These are phyloP conservation scores for Catharus bicknelli DNA, from an alignment of 2,113 vertebrate species.

Conservation along the genomic window DNA sequence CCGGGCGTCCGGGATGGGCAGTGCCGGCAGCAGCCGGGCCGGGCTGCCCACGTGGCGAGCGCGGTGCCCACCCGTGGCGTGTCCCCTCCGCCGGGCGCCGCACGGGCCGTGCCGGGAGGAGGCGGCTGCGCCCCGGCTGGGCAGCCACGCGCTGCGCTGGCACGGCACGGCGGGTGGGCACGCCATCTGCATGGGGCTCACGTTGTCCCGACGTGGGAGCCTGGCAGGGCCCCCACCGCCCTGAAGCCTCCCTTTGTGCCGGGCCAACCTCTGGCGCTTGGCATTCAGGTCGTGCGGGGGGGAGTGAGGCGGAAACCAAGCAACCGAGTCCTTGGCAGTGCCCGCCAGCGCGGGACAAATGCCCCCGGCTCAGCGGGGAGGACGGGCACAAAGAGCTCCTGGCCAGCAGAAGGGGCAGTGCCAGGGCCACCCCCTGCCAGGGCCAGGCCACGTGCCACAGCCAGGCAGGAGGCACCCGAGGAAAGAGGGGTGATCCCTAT, in stretches of 20 bases:
- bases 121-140: background rate
- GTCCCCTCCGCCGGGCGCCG: background rate
- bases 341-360: background rate
- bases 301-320: conserved; percentile 51
- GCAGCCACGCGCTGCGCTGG: background rate
- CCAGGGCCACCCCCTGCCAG: background rate
- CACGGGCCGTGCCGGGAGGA: background rate
- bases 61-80: background rate
- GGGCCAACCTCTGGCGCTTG: conserved; percentile 41
- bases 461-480: background rate
- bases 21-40: fast-evolving
- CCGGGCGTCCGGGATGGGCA: fast-evolving
- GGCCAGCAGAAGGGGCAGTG: background rate
- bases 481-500: background rate
- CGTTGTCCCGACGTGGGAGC: conserved; percentile 28
- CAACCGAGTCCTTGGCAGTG: conserved; percentile 64
- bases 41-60: background rate
- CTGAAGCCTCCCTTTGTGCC: conserved; percentile 51
- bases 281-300: conserved; percentile 48
- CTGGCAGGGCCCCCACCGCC: background rate
- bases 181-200: conserved; percentile 50
- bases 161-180: background rate
- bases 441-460: background rate
- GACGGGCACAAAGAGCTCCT: conserved; percentile 33
- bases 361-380: background rate